These are phyloP conservation scores for Cromileptes altivelis DNA, from an alignment of 2,113 vertebrate species.

Conservation along the genomic window DNA sequence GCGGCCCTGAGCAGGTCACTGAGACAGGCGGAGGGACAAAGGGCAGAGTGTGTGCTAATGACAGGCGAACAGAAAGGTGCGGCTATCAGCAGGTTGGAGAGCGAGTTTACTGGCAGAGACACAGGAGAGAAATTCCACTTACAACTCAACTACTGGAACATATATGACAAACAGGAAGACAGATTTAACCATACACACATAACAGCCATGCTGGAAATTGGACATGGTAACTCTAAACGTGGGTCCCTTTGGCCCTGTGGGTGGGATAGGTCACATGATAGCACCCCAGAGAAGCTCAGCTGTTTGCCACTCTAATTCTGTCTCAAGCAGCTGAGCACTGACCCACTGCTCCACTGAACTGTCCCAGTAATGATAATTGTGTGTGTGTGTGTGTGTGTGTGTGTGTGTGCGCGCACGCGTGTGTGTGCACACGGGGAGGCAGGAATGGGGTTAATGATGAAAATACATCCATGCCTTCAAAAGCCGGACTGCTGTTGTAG, in stretches of 20 bases:
- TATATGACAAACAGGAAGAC: slow-evolving; percentile 41
- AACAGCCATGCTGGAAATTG: slow-evolving; percentile 51
- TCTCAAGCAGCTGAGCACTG: slow-evolving; percentile 80
- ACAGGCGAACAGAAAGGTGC: slow-evolving; percentile 30
- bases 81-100: slow-evolving; percentile 37
- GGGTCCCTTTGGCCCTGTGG: slow-evolving; percentile 65
- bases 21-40: slow-evolving; percentile 56
- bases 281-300: slow-evolving; percentile 80
- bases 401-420: background rate
- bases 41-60: slow-evolving; percentile 42
- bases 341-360: slow-evolving; percentile 69
- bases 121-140: background rate
- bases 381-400: slow-evolving; percentile 29
- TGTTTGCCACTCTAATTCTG: slow-evolving; percentile 83
- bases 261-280: slow-evolving; percentile 81
- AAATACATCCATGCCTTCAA: background rate
- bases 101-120: slow-evolving; percentile 21
- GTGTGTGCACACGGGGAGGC: background rate
- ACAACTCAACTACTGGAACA: background rate
- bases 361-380: slow-evolving; percentile 54
- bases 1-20: slow-evolving; percentile 38
- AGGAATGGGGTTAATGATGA: slow-evolving; percentile 4
- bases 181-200: slow-evolving; percentile 9
- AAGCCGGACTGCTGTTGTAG: background rate
- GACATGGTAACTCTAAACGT: slow-evolving; percentile 69